Base-by-base conservation (phyloP, 2,797 vertebrate species). In the Tangara arthus region DNA sequence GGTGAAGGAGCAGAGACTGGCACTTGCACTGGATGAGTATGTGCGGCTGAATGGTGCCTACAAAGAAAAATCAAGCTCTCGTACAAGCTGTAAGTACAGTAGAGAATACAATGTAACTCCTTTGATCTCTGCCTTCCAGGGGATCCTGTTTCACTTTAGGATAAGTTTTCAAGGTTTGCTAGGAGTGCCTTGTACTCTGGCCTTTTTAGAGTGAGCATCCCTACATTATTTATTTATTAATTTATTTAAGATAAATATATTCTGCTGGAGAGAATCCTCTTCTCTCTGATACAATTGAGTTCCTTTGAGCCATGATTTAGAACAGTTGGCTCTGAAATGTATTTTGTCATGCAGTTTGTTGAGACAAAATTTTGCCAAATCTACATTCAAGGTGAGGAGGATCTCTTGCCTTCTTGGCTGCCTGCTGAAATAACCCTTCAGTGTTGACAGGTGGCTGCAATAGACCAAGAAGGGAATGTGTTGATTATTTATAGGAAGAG, bases 31-130 rank as follows among this genome's bases (percentile, higher is more conserved):
- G 34, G 98, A 98, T 76, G 98, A 98, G 61, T 98, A 98, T 1
- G 90, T 98, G n/a, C 95, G 98, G 12, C 35, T 98, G 60, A 98
- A 98, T 30, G 98, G 98, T 60, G 98, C 98, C 93, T 98, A 98
- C 93, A 98, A 98, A 97, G 98, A 98, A 82, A 98, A 98, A 89
- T 98, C 98, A 41, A 98, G 98, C 90, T 98, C 98, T 66, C 97
- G 84, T 34, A 98, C 98, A 65, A 98, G 98, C 96, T 91, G 98
- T 98, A 97, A 98, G 98, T 98, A 94, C 69, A 17, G 44, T 30
- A n/a, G 55, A 85, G 55, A 89, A 87, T 70, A 68, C 56, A 73
- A 20, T 35, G 35, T 64, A 65, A 70, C 50, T 52, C 68, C 72
- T 90, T 82, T 93, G 68, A 88, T 93, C 68, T 61, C n/a, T 82